phyloP scores from a whole-genome alignment of 1,140 invertebrate species.

The Cotesia chilonis region DNA sequence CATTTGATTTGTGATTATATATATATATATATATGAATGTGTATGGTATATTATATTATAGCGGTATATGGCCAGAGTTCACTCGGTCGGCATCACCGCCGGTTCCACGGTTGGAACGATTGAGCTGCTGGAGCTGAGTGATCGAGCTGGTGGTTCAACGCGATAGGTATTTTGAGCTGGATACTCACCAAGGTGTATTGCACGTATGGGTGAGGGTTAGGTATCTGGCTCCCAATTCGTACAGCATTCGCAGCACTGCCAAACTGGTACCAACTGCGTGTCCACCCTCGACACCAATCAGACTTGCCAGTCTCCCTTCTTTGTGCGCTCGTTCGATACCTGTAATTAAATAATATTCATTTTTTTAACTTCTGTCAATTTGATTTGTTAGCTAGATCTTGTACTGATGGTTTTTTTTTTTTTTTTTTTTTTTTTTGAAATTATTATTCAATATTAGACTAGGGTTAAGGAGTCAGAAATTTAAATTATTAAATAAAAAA shows the following conservation, averaged over 20 bases:
- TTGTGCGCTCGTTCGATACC: slow-evolving; percentile 73
- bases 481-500: too few species aligned
- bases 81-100: too few species aligned
- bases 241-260: slow-evolving; percentile 81
- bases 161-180: slow-evolving; percentile 41
- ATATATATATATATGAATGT: too few species aligned
- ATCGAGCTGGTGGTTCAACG: too few species aligned
- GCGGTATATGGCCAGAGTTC: too few species aligned
- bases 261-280: slow-evolving; percentile 85
- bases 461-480: too few species aligned
- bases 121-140: neutral
- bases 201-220: slow-evolving; percentile 87
- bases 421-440: neutral
- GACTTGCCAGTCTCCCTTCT: slow-evolving; percentile 72
- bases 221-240: slow-evolving; percentile 82
- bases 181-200: slow-evolving; percentile 82
- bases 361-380: neutral
- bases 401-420: neutral
- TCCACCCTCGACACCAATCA: slow-evolving; percentile 85
- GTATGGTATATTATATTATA: too few species aligned
- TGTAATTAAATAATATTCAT: slow-evolving; percentile 52
- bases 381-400: neutral
- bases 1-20: too few species aligned
- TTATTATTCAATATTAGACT: too few species aligned
- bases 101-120: too few species aligned